phyloP scores from a whole-genome alignment of 2,113 vertebrate genomes.

The Gnathonemus echidnorhynchus region DNA sequence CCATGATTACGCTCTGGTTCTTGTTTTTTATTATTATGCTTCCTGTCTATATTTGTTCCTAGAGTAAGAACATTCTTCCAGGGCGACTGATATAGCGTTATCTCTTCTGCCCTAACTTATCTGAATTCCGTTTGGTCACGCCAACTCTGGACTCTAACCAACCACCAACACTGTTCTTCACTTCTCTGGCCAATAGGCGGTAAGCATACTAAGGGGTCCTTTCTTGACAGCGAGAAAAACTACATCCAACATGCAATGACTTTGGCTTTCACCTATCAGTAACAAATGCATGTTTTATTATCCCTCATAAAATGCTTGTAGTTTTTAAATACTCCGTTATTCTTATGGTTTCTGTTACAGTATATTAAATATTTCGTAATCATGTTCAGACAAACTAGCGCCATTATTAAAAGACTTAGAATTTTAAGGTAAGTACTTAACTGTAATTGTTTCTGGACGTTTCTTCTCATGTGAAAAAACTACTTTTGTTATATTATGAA shows the following conservation, averaged over 20 bases:
- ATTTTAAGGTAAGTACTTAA: conserved; percentile 44
- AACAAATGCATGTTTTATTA: neutral
- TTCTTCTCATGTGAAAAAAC: neutral
- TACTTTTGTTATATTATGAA: neutral
- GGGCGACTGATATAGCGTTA: neutral
- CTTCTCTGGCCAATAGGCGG: neutral
- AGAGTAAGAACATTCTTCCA: neutral
- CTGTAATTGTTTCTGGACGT: neutral
- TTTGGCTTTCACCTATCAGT: neutral
- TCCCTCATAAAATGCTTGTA: neutral
- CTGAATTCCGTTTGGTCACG: neutral
- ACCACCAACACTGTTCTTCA: neutral
- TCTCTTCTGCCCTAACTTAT: neutral
- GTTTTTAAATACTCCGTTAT: neutral
- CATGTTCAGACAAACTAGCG: conserved; percentile 55
- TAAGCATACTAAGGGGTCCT: neutral
- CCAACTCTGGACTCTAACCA: neutral
- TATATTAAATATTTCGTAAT: neutral
- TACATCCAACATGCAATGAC: neutral
- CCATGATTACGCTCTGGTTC: neutral
- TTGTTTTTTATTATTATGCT: neutral
- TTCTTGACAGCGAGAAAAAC: neutral
- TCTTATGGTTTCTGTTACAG: neutral
- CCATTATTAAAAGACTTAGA: conserved; percentile 47
- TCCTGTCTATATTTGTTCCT: neutral